Percentiles rank a stretch among this genome's conserved stretches.
Conservation (phyloP, 2,888 invertebrate genomes). For the Heliconius ismenius region DNA sequence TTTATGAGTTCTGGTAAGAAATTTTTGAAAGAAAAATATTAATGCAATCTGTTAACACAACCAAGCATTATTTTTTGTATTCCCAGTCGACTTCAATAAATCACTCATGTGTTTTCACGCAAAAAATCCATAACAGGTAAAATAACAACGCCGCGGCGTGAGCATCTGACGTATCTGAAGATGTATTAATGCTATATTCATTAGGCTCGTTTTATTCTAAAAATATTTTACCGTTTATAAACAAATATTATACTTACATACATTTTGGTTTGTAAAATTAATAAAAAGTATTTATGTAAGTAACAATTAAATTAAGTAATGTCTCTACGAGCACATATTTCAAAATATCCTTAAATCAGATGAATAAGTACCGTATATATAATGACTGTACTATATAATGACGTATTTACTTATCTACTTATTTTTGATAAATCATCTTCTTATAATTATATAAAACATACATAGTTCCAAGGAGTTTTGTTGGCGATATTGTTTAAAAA, state of each 20-base stretch:
- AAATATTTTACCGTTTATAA: constrained; percentile 26
- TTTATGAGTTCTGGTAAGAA: constrained; percentile 49
- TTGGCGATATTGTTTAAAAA: constrained; percentile 69
- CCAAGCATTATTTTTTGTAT: constrained; percentile 64
- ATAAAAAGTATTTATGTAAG: not conserved
- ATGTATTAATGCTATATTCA: constrained; percentile 40
- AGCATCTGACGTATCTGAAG: constrained; percentile 36
- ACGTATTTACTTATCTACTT: too few relatives aligned
- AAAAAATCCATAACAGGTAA: constrained; percentile 61
- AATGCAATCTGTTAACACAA: constrained; percentile 68
- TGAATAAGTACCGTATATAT: too few relatives aligned
- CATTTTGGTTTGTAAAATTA: not conserved
- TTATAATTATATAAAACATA: constrained; percentile 24
- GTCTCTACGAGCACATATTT: not conserved
- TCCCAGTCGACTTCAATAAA: constrained; percentile 73
- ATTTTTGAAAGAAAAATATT: constrained; percentile 60
- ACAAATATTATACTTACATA: not conserved
- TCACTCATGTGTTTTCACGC: constrained; percentile 73
- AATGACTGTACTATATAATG: too few relatives aligned
- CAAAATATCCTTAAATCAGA: not conserved
- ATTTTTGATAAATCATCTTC: not conserved
- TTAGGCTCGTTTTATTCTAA: constrained; percentile 35
- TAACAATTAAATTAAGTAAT: not conserved
- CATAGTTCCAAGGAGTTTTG: constrained; percentile 41
- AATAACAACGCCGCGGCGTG: constrained; percentile 45